Evolutionary conservation across 1,140 invertebrate genomes (phyloP), one percentile per base, ranked within the genome.

Genomic region (Eufriesea mexicana): DNA sequence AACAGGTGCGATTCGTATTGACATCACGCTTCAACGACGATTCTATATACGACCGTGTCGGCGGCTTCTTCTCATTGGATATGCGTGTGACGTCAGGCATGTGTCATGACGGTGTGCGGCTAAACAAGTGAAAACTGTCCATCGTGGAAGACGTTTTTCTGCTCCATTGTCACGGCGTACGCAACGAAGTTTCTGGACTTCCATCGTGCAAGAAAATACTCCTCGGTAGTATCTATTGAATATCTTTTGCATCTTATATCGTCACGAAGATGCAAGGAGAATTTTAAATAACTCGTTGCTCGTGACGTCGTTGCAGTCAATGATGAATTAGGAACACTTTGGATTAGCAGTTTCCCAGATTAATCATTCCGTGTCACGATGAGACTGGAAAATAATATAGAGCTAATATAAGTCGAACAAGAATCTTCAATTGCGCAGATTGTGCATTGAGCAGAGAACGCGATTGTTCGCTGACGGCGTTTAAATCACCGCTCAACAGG

Each of bases 1-100:
- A 54, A 62, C 57, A 61, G 62, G 25, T 47, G 59, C 64, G 59
- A 68, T 87, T 84, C 86, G 82, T 55, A 87, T 87, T 84, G 85
- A 84, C 85, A 79, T 81, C 78, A 72, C 78, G 78, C 78, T 16
- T 55, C 77, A 57, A 59, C 68, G 61, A 57, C 71, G 49, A 88
- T 87, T 67, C 85, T 55, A 74, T 72, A 64, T 84, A 86, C 76
- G 25, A 80, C 61, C 76, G 84, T 74, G 79, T 79, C 76, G 75
- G 54, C 76, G 75, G 54, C 51, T 64, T 76, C 67, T 84, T 82
- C 74, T 87, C 84, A 83, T 91, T 89, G 82, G 80, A 89, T 87
- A 89, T 87, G 84, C 79, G 54, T 59, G 71, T 90, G 90, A 91
- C 90, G 90, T 91, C 90, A 91, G 79, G 23, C 79, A 84, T 89